Evolutionary conservation across 1,140 invertebrate genomes (phyloP).

Genomic region (Bemisia tabaci): DNA sequence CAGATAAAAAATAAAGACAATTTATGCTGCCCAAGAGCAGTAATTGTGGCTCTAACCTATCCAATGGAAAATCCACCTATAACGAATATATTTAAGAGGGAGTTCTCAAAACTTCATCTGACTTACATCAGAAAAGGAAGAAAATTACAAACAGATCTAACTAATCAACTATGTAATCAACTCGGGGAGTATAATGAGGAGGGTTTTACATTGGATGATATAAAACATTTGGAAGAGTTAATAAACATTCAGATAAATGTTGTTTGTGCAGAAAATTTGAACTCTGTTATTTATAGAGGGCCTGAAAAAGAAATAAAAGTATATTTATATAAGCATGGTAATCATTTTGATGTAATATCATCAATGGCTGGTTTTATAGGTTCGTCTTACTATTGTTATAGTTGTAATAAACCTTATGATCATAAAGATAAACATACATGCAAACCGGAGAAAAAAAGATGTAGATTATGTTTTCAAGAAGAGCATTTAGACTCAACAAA

Average conservation of each 20-base stretch:
- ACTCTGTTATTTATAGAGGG: constrained; percentile 9
- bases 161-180: constrained; percentile 3
- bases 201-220: constrained; percentile 5
- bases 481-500: not conserved
- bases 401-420: constrained; percentile 6
- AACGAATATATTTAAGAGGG: constrained; percentile 1
- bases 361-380: constrained; percentile 1
- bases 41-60: constrained; percentile 6
- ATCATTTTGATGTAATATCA: constrained; percentile 9
- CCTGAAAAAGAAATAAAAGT: constrained; percentile 5
- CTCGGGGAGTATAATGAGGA: constrained; percentile 5
- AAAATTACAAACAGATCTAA: constrained; percentile 7
- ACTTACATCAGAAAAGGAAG: constrained; percentile 1
- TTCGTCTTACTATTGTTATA: constrained; percentile 1
- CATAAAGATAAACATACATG: constrained; percentile 4
- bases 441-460: not conserved
- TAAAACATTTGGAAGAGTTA: constrained; percentile 6
- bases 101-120: not conserved
- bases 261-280: constrained; percentile 7
- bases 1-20: constrained; percentile 8
- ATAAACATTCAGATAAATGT: constrained; percentile 9
- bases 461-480: not conserved
- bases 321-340: constrained; percentile 9
- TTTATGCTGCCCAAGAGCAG: constrained; percentile 7
- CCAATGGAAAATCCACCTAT: constrained; percentile 2